These are phyloP conservation scores for Phymatocera aterrima DNA, from an alignment of 2,888 invertebrate species.

Conservation along the genomic window DNA sequence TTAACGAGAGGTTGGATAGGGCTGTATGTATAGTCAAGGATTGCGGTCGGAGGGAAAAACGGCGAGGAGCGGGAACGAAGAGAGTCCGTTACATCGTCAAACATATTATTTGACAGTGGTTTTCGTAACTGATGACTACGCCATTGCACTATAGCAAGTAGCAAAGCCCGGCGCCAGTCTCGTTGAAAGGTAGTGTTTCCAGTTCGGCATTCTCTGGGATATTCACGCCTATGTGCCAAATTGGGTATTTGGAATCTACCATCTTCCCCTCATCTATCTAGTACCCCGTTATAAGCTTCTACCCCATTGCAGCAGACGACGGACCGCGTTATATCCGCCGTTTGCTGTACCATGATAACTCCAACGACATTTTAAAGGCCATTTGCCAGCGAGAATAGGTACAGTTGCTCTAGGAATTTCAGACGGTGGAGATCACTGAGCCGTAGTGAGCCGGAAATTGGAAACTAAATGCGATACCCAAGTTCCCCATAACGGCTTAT, in stretches of 20 bases:
- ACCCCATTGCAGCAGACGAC: neutral
- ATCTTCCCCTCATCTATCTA: neutral
- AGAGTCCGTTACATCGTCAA: neutral
- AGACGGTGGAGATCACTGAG: neutral
- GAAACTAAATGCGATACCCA: neutral
- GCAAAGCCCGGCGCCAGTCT: neutral
- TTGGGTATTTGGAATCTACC: slow-evolving; percentile 32
- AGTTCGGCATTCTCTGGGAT: neutral
- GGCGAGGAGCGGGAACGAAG: neutral
- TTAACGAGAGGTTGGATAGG: neutral
- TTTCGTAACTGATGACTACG: neutral
- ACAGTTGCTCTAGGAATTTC: slow-evolving; percentile 2
- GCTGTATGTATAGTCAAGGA: neutral
- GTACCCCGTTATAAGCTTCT: neutral
- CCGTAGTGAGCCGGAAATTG: no score
- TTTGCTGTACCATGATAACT: neutral
- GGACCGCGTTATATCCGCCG: neutral
- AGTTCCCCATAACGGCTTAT: neutral
- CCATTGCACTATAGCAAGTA: neutral
- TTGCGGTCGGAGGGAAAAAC: neutral
- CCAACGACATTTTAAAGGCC: neutral
- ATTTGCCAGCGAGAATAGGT: slow-evolving; percentile 5
- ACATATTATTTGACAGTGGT: no score
- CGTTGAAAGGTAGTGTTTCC: neutral
- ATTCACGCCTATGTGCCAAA: slow-evolving; percentile 27